Base-by-base conservation (phyloP, 2,113 vertebrate genomes). In the Lonchura striata region DNA sequence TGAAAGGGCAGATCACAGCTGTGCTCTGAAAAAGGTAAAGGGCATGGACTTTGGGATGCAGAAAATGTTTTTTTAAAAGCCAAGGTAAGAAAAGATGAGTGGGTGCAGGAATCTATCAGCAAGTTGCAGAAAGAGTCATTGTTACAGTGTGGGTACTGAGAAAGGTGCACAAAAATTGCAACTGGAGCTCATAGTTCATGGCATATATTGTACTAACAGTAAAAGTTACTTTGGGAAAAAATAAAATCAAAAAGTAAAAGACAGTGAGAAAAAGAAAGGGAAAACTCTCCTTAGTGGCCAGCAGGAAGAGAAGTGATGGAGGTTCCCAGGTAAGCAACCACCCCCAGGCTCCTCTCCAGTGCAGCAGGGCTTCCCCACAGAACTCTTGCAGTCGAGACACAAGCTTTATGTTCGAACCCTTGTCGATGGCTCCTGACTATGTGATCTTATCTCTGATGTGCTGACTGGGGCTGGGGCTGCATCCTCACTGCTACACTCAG, bases 371-470 rank as follows among this genome's bases (percentile, higher is more conserved):
- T 35, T 25, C 20, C 13, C 46, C 4, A 8, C 1, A 78, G 37
- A 21, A 10, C 5, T 60, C 3, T 61, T 50, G 23, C 31, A 57
- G 49, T 4, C 35, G n/a, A 13, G 5, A 70, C 31, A 20, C 4
- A n/a, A 7, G 19, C n/a, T 82, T 66, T 59, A 12, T 46, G 10
- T 44, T 50, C 10, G 9, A n/a, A 44, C 2, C 17, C 11, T 35
- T 28, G 28, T 3, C 59, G 20, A 16, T 71, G 30, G 16, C 25
- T 91, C 53, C 53, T 70, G 33, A n/a, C 44, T 39, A 19, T 2
- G 0, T 21, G 30, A 22, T 54, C 9, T 31, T 65, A 10, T 30
- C 27, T 60, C 69, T 56, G 19, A 37, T 0, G 0, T 24, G 15
- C 5, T 65, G 18, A 6, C 42, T 6, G 2, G 30, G 18, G 9